Base-by-base conservation (phyloP, 2,113 vertebrate genomes). In the Crocuta crocuta region DNA sequence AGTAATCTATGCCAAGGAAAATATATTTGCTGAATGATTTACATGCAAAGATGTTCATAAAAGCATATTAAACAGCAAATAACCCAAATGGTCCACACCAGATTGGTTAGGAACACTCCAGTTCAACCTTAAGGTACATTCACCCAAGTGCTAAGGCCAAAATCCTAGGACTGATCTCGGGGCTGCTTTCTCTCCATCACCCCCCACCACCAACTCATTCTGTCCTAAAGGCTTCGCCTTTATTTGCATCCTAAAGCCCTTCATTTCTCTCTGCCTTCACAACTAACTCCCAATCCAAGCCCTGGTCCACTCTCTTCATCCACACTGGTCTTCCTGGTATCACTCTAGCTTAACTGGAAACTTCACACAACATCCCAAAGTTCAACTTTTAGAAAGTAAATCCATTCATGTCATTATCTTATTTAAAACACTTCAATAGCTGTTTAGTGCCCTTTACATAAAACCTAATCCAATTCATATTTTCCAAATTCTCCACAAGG, bases 401-500 rank as follows among this genome's bases (percentile, higher is more conserved):
- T 33, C 50, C 48, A 66, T 43, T 66, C 21, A 16, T 5, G 11
- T 65, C 68, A 70, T n/a, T 63, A 31, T 28, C 48, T 23, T n/a
- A 71, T 53, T 80, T 39, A 65, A 88, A 83, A 76, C 50, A 11
- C 28, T 91, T n/a, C 48, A 31, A 68, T 33, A 55, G 50, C 28
- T 82, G 76, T 39, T 31, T 28, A 70, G 33, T 28, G 39, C 39
- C 74, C n/a, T 82, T 15, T 9, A 19, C 43, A 78, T 28, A 50
- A 65, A 83, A 70, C 43, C 26, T 8, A 80, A 21, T 68, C 31
- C 9, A 45, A 45, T 82, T 91, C n/a, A 28, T 33, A 50, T 92
- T 92, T 93, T 80, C 21, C 24, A 94, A 74, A 39, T 94, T 89
- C 81, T 80, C 71, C 70, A 68, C 31, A 91, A 88, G 39, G 43